Evolutionary conservation across 2,113 vertebrate species (phyloP), one percentile per base, ranked within the genome.

Genomic region (Centropristis striata): DNA sequence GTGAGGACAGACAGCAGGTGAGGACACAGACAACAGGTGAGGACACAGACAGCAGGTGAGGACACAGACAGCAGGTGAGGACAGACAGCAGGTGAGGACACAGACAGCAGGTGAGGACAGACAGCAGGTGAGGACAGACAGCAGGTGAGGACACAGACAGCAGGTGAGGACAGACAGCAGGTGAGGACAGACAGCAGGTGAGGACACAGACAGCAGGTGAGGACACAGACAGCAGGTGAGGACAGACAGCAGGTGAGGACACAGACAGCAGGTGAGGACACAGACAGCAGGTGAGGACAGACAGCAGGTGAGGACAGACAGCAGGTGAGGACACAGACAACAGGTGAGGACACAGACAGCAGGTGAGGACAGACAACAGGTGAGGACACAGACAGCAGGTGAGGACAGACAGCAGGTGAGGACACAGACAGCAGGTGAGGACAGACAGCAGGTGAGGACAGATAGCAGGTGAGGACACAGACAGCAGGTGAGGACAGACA

Each of bases 141-240:
- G 32, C 32, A 32, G 32, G 32, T 32, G 76, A 99, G 96, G 61
- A 97, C 96, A 78, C 99, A 98, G 70, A 99, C 95, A 73, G 98
- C 98, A n/a, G n/a, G n/a, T 99, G 88, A 36, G 59, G 59, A 64
- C 32, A 32, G 6, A 32, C 32, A 32, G 32, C 4, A 4, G 32
- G 32, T 32, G 32, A 32, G 6, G 32, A 6, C 32, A 3, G 32
- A n/a, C 32, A 6, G 32, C 32, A 32, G 32, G 32, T 32, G 76
- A 99, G 96, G 61, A 97, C 96, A 78, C 99, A 98, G 70, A 99
- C 95, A 73, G 98, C 98, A n/a, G n/a, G n/a, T 99, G 88, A 36
- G 59, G 59, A 64, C 32, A 32, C 32, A 32, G 6, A 32, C 32
- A 32, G 32, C 4, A 4, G 32, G 32, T 32, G 32, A 32, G 6